Evolutionary conservation across 37 sponge, comb jelly and placozoan species (phyloP), one percentile per base, ranked within the genome.

Genomic region (Geodia barretti): DNA sequence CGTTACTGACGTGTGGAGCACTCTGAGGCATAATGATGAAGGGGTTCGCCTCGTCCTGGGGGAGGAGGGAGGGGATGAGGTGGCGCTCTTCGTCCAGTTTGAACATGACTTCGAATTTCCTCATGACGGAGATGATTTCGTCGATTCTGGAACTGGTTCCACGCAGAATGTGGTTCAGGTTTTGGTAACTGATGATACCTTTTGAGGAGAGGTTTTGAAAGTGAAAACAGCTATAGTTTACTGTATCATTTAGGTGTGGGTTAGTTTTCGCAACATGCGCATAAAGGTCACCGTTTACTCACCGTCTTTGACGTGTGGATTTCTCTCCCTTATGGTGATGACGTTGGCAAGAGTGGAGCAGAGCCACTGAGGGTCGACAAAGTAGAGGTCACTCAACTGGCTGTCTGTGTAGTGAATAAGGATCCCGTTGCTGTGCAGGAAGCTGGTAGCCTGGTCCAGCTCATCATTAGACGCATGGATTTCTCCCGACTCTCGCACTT

Each of bases 341-440:
- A 94, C 82, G n/a, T 72, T 83, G 24, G 95, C 76, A 8, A 90
- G 69, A 73, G 84, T 79, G 19, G 75, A 60, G 63, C 95, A 85
- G 14, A 94, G 85, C 95, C 95, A 94, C 73, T 94, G 95, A 35
- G 95, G 95, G 68, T 94, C 82, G 26, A 94, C 67, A 60, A 91
- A 94, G 88, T 88, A 94, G 72, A 94, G 79, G 36, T 85, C 85
- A 72, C 62, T 70, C 43, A 83, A 72, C 8, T 76, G 79, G 32
- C 65, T 60, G 66, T 93, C 94, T 0, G 71, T 77, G 74, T 79
- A 94, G 72, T 94, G 91, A 21, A 94, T 85, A 28, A 94, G 78
- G 36, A 94, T 83, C n/a, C 95, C 95, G 41, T 87, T 91, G 63
- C 87, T 79, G 47, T 94, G 95, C 14, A 94, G 85, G 67, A 94